These are phyloP conservation scores for Ctenodactylus gundi DNA, from an alignment of 2,113 vertebrate genomes.

Conservation along the genomic window DNA sequence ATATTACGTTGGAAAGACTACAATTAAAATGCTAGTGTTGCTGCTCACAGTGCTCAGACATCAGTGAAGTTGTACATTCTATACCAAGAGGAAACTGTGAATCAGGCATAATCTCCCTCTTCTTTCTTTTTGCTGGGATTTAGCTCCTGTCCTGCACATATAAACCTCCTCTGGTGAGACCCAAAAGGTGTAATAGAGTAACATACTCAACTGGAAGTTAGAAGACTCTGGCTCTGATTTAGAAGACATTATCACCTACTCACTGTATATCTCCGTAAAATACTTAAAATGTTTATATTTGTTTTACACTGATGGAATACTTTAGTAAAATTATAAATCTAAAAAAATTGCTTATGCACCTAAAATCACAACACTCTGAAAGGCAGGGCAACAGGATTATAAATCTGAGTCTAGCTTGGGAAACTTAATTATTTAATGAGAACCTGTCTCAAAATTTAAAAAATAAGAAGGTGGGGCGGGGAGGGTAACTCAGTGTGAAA, in stretches of 20 bases:
- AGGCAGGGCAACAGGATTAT: not conserved
- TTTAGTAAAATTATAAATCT: not conserved
- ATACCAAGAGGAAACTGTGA: not conserved
- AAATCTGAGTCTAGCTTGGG: not conserved
- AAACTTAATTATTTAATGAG: not conserved
- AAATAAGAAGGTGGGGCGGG: not conserved
- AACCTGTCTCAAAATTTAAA: not conserved
- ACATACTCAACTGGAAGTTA: not conserved
- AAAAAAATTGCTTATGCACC: not conserved
- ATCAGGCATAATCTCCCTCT: not conserved
- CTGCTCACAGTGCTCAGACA: not conserved
- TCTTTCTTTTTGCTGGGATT: not conserved
- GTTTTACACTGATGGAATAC: not conserved
- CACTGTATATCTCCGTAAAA: not conserved
- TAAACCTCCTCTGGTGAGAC: not conserved
- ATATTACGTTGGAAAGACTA: not conserved
- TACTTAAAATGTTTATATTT: not conserved
- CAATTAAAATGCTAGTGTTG: not conserved
- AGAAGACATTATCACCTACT: not conserved
- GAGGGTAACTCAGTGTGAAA: not conserved
- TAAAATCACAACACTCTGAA: not conserved
- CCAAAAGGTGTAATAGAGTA: not conserved
- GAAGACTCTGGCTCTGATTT: not conserved
- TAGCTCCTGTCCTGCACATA: not conserved
- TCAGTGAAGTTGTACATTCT: not conserved